Evolutionary conservation across 1,140 invertebrate genomes (phyloP), one percentile per base, ranked within the genome.

Genomic region (Leptoteleia sp.): DNA sequence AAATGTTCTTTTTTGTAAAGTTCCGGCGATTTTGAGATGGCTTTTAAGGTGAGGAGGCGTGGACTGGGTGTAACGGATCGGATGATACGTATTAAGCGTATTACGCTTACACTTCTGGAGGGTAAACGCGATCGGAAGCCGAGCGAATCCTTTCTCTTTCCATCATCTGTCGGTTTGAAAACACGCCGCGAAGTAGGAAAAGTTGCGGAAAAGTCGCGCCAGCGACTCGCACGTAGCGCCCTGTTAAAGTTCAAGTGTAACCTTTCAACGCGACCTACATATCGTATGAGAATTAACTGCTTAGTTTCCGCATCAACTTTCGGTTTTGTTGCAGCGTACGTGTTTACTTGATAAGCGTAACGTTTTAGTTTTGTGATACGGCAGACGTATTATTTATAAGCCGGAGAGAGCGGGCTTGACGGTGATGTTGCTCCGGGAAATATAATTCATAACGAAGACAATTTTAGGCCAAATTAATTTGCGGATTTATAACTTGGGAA

Each of bases 261-360:
- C 45, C 67, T 61, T 71, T 71, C 55, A 54, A 15, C 47, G 38
- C 55, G 67, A 71, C 67, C 67, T 54, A 71, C 67, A 62, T 71
- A 61, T 62, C 43, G 33, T 31, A 59, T 33, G 47, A 12, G 48
- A 71, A 54, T 71, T 59, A 57, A 70, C 65, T 59, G 54, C 54
- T 48, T 50, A 38, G 31, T 70, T 62, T 52, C 31, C 67, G 47
- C 67, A 62, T 71, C 45, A 71, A 71, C 67, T 71, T 52, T 61
- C 47, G 47, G 38, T 54, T 71, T 61, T 61, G 45, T 62, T 70
- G 33, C 25, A n/a, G 19, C 5, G 38, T 5, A 7, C 25, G 33
- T n/a, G 54, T 64, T 40, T 27, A 3, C 22, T 33, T 35, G 29
- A 62, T 48, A 62, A 62, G 19, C 8, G n/a, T 5, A 37, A 50